phyloP scores from a whole-genome alignment of 2,888 invertebrate genomes.

The Meta bourneti region DNA sequence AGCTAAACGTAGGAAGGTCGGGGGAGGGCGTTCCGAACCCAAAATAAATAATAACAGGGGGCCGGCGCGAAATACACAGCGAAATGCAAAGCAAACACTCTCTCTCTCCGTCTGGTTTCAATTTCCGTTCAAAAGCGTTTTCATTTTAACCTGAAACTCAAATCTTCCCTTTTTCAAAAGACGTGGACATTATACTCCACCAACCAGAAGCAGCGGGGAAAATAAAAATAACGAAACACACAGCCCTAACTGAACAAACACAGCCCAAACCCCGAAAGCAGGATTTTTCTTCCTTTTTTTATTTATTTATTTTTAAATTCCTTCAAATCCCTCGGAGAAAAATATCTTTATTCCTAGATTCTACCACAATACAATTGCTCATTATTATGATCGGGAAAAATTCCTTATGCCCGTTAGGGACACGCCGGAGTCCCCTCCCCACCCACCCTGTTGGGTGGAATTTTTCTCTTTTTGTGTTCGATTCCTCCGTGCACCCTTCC shows the following conservation, averaged over 20 bases:
- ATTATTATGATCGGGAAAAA: conserved; percentile 76
- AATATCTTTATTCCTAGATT: conserved; percentile 75
- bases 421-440: not conserved
- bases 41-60: conserved; percentile 55
- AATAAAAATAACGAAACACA: conserved; percentile 17
- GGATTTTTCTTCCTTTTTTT: not conserved
- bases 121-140: conserved; percentile 74
- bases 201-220: conserved; percentile 14
- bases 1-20: too few relatives aligned
- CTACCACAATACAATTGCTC: conserved; percentile 76
- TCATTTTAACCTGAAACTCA: conserved; percentile 73
- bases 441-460: too few relatives aligned
- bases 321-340: conserved; percentile 66
- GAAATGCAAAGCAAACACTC: conserved; percentile 74
- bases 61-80: not conserved
- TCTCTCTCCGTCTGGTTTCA: conserved; percentile 55
- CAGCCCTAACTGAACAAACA: conserved; percentile 63
- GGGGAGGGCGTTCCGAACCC: too few relatives aligned
- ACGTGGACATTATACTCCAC: conserved; percentile 23
- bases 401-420: conserved; percentile 74
- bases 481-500: not conserved
- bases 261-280: not conserved
- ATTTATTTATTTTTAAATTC: not conserved
- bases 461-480: not conserved
- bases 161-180: conserved; percentile 46